Conservation (phyloP, 1,140 invertebrate genomes). For the Apis laboriosa region DNA sequence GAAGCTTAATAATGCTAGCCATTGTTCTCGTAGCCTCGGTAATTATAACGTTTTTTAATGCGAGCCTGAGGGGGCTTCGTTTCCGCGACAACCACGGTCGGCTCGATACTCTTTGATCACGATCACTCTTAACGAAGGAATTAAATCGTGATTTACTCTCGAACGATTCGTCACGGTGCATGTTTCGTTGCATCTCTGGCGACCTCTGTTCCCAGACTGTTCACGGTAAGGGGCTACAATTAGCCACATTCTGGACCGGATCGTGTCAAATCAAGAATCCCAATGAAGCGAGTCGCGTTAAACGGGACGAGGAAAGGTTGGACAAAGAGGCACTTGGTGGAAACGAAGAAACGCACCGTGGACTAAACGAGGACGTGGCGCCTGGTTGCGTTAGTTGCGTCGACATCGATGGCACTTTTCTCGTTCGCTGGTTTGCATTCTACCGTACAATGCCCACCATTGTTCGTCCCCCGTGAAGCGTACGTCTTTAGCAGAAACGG, state of each 20-base stretch:
- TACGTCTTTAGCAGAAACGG: conserved; percentile 9
- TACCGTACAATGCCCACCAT: conserved; percentile 44
- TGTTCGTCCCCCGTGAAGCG: not conserved
- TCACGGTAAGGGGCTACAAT: conserved; percentile 40
- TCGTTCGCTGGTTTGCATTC: conserved; percentile 35
- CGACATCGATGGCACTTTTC: conserved; percentile 55
- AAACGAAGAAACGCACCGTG: conserved; percentile 59
- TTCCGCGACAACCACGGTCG: conserved; percentile 38
- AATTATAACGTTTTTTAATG: conserved; percentile 45
- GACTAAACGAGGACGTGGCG: conserved; percentile 25
- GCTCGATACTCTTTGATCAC: conserved; percentile 38
- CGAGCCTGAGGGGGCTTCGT: not conserved
- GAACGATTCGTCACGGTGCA: not conserved
- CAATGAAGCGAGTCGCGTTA: not conserved
- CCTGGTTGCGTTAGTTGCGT: conserved; percentile 41
- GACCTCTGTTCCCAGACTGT: conserved; percentile 3
- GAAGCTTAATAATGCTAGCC: conserved; percentile 21
- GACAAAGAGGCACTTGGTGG: conserved; percentile 41
- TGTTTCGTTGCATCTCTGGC: not conserved
- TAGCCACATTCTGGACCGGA: conserved; percentile 41
- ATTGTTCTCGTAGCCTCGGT: conserved; percentile 29
- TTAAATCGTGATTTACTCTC: conserved; percentile 40
- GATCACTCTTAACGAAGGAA: conserved; percentile 46
- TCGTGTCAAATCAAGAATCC: conserved; percentile 1
- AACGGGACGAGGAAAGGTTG: not conserved